Conservation (phyloP, 1,140 invertebrate species). For the honey bee (Apis mellifera) region DNA sequence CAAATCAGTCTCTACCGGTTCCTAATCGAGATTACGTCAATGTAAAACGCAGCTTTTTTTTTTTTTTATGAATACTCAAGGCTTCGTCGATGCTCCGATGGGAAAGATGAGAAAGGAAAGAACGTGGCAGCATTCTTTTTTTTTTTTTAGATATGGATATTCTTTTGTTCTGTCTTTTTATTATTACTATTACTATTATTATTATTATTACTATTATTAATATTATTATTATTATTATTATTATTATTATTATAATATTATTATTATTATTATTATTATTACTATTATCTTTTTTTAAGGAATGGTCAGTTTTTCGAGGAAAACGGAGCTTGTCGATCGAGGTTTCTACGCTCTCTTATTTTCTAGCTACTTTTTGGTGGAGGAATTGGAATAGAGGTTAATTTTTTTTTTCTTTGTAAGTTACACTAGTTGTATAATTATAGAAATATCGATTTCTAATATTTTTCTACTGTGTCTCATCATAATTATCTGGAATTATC, state of each 20-base stretch:
- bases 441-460: not conserved
- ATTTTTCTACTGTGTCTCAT: not conserved
- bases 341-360: slow-evolving; percentile 21
- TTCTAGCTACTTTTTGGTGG: not conserved
- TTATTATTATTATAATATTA: not conserved
- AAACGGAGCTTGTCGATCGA: not conserved
- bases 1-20: slow-evolving; percentile 61
- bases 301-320: not conserved
- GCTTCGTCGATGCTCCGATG: not conserved
- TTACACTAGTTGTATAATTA: not conserved
- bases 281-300: no score
- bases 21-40: slow-evolving; percentile 19
- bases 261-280: not conserved
- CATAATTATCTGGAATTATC: not conserved
- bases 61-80: slow-evolving; percentile 22
- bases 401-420: not conserved
- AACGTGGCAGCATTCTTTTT: not conserved
- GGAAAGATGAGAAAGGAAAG: no score
- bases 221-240: not conserved
- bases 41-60: slow-evolving; percentile 14
- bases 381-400: not conserved
- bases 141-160: not conserved
- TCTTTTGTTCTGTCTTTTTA: no score
- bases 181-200: not conserved
- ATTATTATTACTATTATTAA: not conserved